phyloP scores from a whole-genome alignment of 2,113 vertebrate species.

The Eubucco bourcierii region DNA sequence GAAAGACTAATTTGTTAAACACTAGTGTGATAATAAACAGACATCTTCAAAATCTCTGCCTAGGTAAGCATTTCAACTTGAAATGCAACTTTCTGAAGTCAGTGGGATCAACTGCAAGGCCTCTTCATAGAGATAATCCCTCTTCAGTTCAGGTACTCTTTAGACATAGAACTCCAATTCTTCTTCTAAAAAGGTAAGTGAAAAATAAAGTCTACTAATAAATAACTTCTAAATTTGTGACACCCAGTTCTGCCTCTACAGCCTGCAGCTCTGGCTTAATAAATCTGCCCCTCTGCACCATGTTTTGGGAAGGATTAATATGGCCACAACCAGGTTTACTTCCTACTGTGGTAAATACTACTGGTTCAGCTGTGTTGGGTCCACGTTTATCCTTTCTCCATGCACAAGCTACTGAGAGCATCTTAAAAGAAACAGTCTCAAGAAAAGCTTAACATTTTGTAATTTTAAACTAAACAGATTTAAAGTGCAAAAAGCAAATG shows the following conservation, averaged over 20 bases:
- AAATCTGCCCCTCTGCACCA: neutral
- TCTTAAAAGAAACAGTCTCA: neutral
- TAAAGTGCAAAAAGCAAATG: neutral
- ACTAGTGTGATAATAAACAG: neutral
- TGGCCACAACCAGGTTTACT: neutral
- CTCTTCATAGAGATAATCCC: neutral
- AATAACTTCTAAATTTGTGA: neutral
- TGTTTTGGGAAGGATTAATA: neutral
- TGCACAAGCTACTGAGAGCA: neutral
- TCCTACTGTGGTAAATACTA: neutral
- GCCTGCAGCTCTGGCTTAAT: neutral
- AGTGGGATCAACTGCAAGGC: neutral
- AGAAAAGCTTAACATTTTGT: neutral
- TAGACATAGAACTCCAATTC: rapidly evolving
- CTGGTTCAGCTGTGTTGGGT: neutral
- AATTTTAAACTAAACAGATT: neutral
- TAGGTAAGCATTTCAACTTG: neutral
- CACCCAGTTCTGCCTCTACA: neutral
- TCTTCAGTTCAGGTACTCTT: neutral
- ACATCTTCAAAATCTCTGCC: neutral
- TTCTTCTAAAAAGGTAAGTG: neutral
- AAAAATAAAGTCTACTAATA: neutral
- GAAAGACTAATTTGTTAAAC: neutral
- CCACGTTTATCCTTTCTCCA: neutral
- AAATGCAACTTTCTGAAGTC: neutral